A percentile compares a stretch with the other conserved stretches of the same genome.
These are phyloP conservation scores for Calephelis nemesis DNA, from an alignment of 1,140 invertebrate genomes.

Conservation along the genomic window DNA sequence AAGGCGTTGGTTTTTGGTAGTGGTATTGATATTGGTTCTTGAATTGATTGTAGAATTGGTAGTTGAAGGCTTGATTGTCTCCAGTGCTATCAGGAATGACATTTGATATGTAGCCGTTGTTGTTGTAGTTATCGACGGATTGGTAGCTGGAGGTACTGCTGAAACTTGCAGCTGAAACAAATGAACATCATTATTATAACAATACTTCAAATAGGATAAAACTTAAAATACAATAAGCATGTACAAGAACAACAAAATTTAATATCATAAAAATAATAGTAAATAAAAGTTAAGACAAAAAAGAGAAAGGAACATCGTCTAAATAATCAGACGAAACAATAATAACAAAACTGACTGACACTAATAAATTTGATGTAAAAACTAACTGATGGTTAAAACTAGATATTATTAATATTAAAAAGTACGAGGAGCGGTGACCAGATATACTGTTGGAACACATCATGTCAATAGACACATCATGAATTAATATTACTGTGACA, in stretches of 20 bases:
- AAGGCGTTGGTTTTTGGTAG: slow-evolving; percentile 50
- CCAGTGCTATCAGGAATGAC: slow-evolving; percentile 69
- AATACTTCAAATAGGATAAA: not conserved
- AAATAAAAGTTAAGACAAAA: too few relatives aligned
- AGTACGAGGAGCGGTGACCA: too few relatives aligned
- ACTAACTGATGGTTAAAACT: too few relatives aligned
- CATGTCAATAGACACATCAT: too few relatives aligned
- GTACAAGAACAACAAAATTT: not conserved
- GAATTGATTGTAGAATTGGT: slow-evolving; percentile 64
- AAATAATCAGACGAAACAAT: too few relatives aligned
- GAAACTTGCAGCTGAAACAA: slow-evolving; percentile 58
- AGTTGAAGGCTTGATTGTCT: slow-evolving; percentile 56
- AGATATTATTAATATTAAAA: too few relatives aligned
- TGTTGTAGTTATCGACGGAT: slow-evolving; percentile 46
- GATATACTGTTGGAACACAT: too few relatives aligned
- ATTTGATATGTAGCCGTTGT: slow-evolving; percentile 67
- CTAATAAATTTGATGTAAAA: too few relatives aligned
- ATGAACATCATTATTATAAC: slow-evolving; percentile 20
- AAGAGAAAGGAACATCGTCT: too few relatives aligned
- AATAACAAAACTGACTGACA: too few relatives aligned
- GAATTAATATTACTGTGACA: too few relatives aligned
- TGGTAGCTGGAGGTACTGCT: slow-evolving; percentile 59
- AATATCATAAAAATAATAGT: too few relatives aligned
- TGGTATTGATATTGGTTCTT: slow-evolving; percentile 66
- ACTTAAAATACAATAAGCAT: not conserved